phyloP scores from a whole-genome alignment of 2,797 vertebrate genomes.

The Squalus acanthias region DNA sequence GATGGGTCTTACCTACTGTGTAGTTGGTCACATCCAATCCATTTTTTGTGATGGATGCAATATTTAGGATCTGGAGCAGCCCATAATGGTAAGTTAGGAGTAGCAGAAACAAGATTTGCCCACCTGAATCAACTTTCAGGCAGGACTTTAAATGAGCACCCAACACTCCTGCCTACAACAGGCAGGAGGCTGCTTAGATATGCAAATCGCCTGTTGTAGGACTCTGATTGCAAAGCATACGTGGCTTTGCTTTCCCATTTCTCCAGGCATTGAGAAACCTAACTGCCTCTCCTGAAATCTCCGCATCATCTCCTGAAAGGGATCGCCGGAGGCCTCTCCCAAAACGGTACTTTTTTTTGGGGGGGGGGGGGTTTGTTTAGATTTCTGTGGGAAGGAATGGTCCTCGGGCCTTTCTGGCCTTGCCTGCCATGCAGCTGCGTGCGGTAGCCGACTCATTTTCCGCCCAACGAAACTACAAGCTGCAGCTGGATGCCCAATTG shows the following conservation, averaged over 20 bases:
- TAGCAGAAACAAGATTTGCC: background rate
- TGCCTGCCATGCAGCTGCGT: background rate
- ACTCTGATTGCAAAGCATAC: background rate
- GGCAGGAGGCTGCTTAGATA: background rate
- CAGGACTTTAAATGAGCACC: background rate
- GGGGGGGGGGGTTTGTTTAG: background rate
- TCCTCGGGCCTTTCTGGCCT: background rate
- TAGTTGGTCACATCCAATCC: background rate
- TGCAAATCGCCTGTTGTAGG: background rate
- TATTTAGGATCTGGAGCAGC: background rate
- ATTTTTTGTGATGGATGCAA: background rate
- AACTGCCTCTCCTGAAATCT: background rate
- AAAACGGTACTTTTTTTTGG: background rate
- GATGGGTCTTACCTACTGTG: background rate
- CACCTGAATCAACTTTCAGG: background rate
- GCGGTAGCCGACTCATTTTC: background rate
- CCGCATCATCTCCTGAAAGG: background rate
- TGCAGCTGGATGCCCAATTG: background rate
- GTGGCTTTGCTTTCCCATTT: background rate
- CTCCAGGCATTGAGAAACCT: background rate
- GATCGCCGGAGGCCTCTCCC: background rate
- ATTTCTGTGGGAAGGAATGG: background rate
- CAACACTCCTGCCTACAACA: background rate
- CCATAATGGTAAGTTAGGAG: background rate
- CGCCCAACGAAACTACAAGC: background rate